Evolutionary conservation across 2,113 vertebrate species (phyloP).

Genomic region (Labeo rohita): DNA sequence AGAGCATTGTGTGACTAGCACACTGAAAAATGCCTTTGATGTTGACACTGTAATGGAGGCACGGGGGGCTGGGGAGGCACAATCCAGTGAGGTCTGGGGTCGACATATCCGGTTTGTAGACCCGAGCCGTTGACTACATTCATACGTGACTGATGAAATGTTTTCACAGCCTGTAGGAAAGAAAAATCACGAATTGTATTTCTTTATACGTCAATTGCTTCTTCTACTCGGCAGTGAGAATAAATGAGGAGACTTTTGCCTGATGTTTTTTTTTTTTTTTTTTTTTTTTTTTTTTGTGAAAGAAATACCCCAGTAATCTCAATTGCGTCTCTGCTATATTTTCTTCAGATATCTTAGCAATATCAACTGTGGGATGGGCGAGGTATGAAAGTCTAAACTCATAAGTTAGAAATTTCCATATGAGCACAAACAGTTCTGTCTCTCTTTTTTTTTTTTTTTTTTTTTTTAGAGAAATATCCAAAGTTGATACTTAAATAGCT

Average conservation of each 20-base stretch:
- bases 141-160: slow-evolving; percentile 12
- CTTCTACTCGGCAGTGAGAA: background rate
- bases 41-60: slow-evolving; percentile 35
- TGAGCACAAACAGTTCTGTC: background rate
- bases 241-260: background rate
- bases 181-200: background rate
- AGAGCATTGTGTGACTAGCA: slow-evolving; percentile 61
- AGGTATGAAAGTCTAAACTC: background rate
- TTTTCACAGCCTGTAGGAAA: background rate
- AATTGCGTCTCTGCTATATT: background rate
- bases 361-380: background rate
- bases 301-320: background rate
- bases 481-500: background rate
- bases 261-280: too few species aligned
- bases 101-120: slow-evolving; percentile 35
- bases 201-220: background rate
- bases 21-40: slow-evolving; percentile 61
- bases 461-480: background rate
- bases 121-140: background rate
- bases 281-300: background rate
- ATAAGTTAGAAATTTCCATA: background rate
- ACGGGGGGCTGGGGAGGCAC: background rate
- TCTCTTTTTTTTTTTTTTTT: background rate
- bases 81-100: slow-evolving; percentile 25
- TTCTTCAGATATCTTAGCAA: background rate